Conservation (phyloP, 1,140 invertebrate species). For the Orussus abietinus region DNA sequence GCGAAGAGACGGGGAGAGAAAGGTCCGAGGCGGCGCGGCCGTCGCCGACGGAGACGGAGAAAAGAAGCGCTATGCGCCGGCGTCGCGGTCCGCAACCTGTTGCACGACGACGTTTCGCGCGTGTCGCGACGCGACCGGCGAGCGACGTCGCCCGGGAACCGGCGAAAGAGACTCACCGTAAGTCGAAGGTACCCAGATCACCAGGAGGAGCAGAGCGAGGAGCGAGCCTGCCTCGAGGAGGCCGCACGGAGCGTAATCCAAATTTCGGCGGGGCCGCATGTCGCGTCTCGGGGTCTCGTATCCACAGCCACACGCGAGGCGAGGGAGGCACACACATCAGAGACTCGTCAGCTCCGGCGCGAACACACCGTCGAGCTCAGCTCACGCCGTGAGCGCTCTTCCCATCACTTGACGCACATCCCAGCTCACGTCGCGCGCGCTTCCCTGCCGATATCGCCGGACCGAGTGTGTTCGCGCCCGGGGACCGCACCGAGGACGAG, state of each 20-base stretch:
- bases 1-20: slow-evolving; percentile 15
- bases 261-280: slow-evolving; percentile 39
- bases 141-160: slow-evolving; percentile 26
- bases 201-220: slow-evolving; percentile 24
- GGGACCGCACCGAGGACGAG: not conserved
- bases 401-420: slow-evolving; percentile 37
- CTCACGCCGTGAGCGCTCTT: slow-evolving; percentile 23
- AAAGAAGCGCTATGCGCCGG: not conserved
- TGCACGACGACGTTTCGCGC: slow-evolving; percentile 17
- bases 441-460: too few species aligned
- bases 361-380: too few species aligned
- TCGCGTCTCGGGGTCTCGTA: slow-evolving; percentile 17
- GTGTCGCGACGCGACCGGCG: slow-evolving; percentile 25
- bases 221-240: too few species aligned
- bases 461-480: too few species aligned
- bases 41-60: too few species aligned
- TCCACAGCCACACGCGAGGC: slow-evolving; percentile 29
- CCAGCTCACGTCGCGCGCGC: too few species aligned
- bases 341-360: slow-evolving; percentile 43
- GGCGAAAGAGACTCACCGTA: slow-evolving; percentile 34
- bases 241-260: slow-evolving; percentile 42
- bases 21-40: slow-evolving; percentile 25
- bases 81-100: slow-evolving; percentile 14
- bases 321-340: slow-evolving; percentile 41
- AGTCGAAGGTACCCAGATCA: slow-evolving; percentile 23